Conservation (phyloP, 2,888 invertebrate species). For the Cheilosia grossa region DNA sequence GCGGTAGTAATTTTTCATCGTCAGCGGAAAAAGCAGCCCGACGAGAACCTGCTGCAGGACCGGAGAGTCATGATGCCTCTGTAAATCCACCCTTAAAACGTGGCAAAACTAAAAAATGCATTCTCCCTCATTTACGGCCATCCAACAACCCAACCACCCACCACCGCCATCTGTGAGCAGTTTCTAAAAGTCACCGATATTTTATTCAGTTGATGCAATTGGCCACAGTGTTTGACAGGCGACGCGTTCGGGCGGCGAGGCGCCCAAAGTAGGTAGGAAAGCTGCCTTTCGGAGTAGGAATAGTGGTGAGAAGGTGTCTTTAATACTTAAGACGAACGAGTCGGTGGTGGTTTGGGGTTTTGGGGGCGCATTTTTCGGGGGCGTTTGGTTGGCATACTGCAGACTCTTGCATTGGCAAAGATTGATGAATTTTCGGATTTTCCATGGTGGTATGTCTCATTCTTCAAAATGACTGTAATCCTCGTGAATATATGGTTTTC, state of each 20-base stretch:
- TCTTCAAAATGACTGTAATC: constrained; percentile 72
- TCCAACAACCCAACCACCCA: constrained; percentile 4
- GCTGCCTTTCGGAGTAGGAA: constrained; percentile 24
- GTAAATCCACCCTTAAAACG: constrained; percentile 38
- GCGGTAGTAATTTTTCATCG: constrained; percentile 72
- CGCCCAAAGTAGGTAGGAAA: constrained; percentile 49
- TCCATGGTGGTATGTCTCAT: constrained; percentile 67
- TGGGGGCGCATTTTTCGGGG: constrained; percentile 50
- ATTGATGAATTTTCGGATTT: constrained; percentile 74
- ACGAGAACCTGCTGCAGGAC: constrained; percentile 48
- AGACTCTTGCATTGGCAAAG: constrained; percentile 67
- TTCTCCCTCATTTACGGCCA: constrained; percentile 47
- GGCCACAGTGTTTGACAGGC: constrained; percentile 72
- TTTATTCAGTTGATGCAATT: constrained; percentile 74
- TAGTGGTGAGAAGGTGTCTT: constrained; percentile 31
- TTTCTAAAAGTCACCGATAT: constrained; percentile 73
- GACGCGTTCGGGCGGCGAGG: constrained; percentile 28
- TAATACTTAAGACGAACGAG: constrained; percentile 45
- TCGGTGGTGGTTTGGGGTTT: not conserved
- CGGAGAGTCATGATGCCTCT: constrained; percentile 39
- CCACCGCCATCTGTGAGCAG: constrained; percentile 46
- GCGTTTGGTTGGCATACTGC: constrained; percentile 56
- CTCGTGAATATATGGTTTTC: constrained; percentile 72
- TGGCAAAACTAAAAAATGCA: constrained; percentile 29
- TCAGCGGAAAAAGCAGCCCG: constrained; percentile 58